Evolutionary conservation across 2,888 invertebrate genomes (phyloP), one percentile per base, ranked within the genome.

Genomic region (Stegana nigrithorax): DNA sequence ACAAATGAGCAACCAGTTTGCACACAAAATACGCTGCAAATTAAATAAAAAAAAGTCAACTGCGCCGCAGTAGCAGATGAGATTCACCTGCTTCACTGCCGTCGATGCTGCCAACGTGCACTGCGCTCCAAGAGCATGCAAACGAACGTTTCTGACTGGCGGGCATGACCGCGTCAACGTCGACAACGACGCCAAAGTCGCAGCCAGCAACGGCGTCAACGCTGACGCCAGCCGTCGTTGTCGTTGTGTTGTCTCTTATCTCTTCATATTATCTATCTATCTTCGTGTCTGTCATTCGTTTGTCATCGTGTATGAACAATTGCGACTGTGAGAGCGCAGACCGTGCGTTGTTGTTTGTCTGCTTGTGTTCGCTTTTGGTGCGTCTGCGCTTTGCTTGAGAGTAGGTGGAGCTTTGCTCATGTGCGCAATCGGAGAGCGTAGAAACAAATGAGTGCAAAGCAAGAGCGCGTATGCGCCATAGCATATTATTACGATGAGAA

Each of bases 251-350:
- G 80, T 75, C 82, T 78, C 82, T 84, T 84, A 84, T 84, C 83
- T 84, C 77, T 79, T 78, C 70, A 73, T 80, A 84, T 84, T 84
- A 83, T 84, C 84, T 84, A 55, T 55, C 75, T 75, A 78, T 72
- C 60, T 70, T 72, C 71, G 78, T 73, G 76, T 74, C 76, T 81
- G 77, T 82, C 81, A 80, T 81, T 81, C 81, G 80, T 81, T 78
- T 80, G 81, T 82, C 82, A 81, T 80, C 81, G 61, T 62, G 27
- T 29, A 10, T 7, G 10, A 29, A n/a, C n/a, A n/a, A n/a, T n/a
- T n/a, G 27, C 12, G 27, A 27, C 51, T 51, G 36, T 17, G 17
- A 27, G 29, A 53, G 32, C 32, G 17, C 29, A 10, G 14, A 32
- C 32, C 17, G 59, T 59, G 59, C 50, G 56, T 47, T 55, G 59